Base-by-base conservation (phyloP, 2,888 invertebrate species). In the Blastobasis lacticolella region DNA sequence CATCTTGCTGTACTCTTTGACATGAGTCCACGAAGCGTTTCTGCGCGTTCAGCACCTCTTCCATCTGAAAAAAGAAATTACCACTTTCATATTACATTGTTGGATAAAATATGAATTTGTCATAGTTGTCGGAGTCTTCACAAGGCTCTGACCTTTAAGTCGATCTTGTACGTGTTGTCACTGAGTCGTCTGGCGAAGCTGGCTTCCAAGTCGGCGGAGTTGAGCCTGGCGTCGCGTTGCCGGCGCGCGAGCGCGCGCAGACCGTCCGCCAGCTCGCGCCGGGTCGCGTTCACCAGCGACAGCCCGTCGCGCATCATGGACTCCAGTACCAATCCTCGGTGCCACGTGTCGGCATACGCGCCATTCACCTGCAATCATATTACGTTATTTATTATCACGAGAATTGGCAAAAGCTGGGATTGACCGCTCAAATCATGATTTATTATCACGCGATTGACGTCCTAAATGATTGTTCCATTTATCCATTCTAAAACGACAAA, bases 11-110 rank as follows among this genome's bases (percentile, higher is more conserved):
- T 45, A 92, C 89, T 38, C 91, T 78, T 60, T 92, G 90, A 68
- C 93, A 93, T 10, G 91, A 92, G 69, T 92, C 91, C 48, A 92
- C 80, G 71, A 93, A 92, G 50, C 88, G 81, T 60, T 91, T 91
- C 69, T 93, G 92, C 5, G 90, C 89, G 38, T 90, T 82, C 52
- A 91, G 66, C 23, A 93, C 80, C 66, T 90, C 90, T 70, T 91
- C 88, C 73, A 92, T 90, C 78, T 90, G 71, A 54, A 73, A 77
- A 36, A 40, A 40, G 1, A 40, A 40, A 40, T 40, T 8, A 3
- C 6, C 6, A 40, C 40, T 40, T 4, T 40, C 40, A 9, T 40
- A 23, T 23, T 23, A 23, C 23, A 23, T 23, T 23, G 23, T 23
- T 23, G 23, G 23, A 23, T 23, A 23, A 23, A 23, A 23, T 23